Conservation (phyloP, 2,113 vertebrate genomes). For the Sialia sialis region DNA sequence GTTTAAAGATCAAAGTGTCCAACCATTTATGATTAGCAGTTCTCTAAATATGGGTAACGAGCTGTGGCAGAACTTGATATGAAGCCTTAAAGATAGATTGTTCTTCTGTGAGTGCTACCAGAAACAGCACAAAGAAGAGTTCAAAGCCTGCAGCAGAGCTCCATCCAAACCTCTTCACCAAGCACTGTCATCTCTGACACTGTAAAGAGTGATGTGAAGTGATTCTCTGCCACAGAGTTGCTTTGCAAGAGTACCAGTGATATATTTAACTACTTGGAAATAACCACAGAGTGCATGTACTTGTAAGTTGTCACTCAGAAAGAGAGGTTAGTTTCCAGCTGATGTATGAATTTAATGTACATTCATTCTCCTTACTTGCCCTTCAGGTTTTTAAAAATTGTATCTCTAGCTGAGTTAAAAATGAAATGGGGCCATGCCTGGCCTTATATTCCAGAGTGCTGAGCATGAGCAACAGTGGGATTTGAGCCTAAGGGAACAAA, state of each 20-base stretch:
- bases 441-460: not conserved
- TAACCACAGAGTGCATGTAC: not conserved
- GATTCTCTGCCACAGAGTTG: not conserved
- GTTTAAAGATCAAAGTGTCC: not conserved
- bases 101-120: not conserved
- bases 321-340: not conserved
- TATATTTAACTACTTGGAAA: not conserved
- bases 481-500: not conserved
- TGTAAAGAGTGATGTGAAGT: not conserved
- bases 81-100: not conserved
- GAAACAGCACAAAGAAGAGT: not conserved
- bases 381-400: not conserved
- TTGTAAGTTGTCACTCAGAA: constrained; percentile 13
- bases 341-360: not conserved
- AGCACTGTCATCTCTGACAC: not conserved
- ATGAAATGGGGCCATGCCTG: not conserved
- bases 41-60: not conserved
- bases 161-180: not conserved
- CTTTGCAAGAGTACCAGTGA: not conserved
- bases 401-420: not conserved
- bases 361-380: not conserved
- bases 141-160: not conserved
- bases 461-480: not conserved
- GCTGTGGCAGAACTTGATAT: not conserved
- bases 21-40: not conserved